These are phyloP conservation scores for Heteromyza rotundicornis DNA, from an alignment of 2,888 invertebrate genomes.

Conservation along the genomic window DNA sequence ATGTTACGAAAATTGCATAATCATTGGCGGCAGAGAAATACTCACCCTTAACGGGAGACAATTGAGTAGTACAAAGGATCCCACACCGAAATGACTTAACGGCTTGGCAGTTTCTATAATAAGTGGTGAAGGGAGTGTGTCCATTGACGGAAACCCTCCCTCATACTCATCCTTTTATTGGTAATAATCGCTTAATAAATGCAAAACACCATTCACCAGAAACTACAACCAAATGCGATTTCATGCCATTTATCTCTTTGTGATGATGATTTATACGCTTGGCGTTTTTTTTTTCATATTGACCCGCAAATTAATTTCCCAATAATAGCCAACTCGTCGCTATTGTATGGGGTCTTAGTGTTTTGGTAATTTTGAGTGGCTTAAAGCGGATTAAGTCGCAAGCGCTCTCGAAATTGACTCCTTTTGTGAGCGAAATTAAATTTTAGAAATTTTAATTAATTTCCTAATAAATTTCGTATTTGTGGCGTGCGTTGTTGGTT, in stretches of 20 bases:
- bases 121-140: background rate
- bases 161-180: slow-evolving; percentile 42
- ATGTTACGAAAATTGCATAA: slow-evolving; percentile 40
- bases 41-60: too few species aligned
- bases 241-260: background rate
- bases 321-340: slow-evolving; percentile 28
- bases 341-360: too few species aligned
- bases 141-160: slow-evolving; percentile 6
- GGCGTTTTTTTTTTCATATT: slow-evolving; percentile 12
- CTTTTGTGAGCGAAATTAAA: background rate
- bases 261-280: background rate
- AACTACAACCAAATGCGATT: background rate
- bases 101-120: slow-evolving; percentile 48
- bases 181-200: slow-evolving; percentile 60
- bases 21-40: background rate
- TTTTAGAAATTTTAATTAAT: background rate
- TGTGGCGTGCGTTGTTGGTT: too few species aligned
- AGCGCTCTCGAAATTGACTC: slow-evolving; percentile 10
- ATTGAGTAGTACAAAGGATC: slow-evolving; percentile 11
- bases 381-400: slow-evolving; percentile 40
- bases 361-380: slow-evolving; percentile 42
- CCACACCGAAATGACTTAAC: slow-evolving; percentile 47
- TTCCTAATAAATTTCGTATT: background rate
- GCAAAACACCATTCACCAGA: too few species aligned
- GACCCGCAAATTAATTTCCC: slow-evolving; percentile 44